Conservation (phyloP, 2,888 invertebrate genomes). For the Charanyca ferruginea region DNA sequence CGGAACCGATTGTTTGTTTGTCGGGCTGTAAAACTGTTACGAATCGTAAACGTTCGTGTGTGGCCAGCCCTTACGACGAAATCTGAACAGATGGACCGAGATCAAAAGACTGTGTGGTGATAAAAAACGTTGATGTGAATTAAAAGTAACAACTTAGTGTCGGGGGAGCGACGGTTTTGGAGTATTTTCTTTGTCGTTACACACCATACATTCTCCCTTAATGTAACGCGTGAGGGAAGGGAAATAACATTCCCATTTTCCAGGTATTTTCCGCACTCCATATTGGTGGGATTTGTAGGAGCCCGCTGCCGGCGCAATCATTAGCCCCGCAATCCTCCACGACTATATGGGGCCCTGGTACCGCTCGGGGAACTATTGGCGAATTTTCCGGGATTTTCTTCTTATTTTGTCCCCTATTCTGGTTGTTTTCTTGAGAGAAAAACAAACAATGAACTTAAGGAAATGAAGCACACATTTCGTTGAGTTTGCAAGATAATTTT, state of each 20-base stretch:
- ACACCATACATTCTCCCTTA: slow-evolving; percentile 70
- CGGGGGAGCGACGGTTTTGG: slow-evolving; percentile 67
- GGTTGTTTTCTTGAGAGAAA: slow-evolving; percentile 67
- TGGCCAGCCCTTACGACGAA: slow-evolving; percentile 91
- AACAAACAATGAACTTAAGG: slow-evolving; percentile 62
- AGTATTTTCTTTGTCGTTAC: slow-evolving; percentile 73
- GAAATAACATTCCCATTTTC: slow-evolving; percentile 85
- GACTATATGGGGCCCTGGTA: slow-evolving; percentile 79
- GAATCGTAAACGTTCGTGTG: slow-evolving; percentile 90
- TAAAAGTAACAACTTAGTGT: slow-evolving; percentile 87
- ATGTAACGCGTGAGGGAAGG: slow-evolving; percentile 67
- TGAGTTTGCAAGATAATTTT: slow-evolving; percentile 34
- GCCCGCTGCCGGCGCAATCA: slow-evolving; percentile 80
- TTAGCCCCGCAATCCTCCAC: slow-evolving; percentile 85
- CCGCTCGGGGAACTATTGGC: slow-evolving; percentile 81
- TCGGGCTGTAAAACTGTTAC: slow-evolving; percentile 88
- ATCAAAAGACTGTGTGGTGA: slow-evolving; percentile 87
- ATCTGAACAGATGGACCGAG: slow-evolving; percentile 88
- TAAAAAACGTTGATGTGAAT: slow-evolving; percentile 89
- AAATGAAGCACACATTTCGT: slow-evolving; percentile 44
- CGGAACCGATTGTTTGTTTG: slow-evolving; percentile 90
- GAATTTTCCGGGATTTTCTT: slow-evolving; percentile 84
- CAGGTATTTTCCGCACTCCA: slow-evolving; percentile 89
- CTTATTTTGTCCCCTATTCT: slow-evolving; percentile 70
- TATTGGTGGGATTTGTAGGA: slow-evolving; percentile 88